Base-by-base conservation (phyloP, 2,113 vertebrate species). In the Hassar affinis region DNA sequence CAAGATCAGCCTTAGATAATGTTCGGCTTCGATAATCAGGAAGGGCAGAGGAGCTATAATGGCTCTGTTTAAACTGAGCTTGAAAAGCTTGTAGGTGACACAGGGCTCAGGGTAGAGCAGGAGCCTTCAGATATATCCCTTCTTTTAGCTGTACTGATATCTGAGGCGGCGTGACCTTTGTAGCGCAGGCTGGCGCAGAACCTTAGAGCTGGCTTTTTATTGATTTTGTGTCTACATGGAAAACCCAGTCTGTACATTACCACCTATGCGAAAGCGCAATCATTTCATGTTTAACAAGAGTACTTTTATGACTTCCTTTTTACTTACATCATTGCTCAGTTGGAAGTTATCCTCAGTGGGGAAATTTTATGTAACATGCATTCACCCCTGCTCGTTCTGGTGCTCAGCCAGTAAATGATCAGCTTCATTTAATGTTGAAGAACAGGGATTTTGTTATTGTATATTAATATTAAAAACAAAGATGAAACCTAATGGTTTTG, bases 161-260 rank as follows among this genome's bases (percentile, higher is more conserved):
- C n/a, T 61, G 45, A 51, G 61, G 47, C 61, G 54, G 17, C 4
- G 0, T 54, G 74, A 82, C 69, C 80, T 77, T 62, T 35, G 33
- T 49, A 64, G 47, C 20, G 35, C 27, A 15, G 25, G n/a, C 51
- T n/a, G 18, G 18, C n/a, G 8, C 20, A 33, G n/a, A 71, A 30
- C 6, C 51, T 69, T 56, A n/a, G 33, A 81, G 35, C 11, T 38
- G 1, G 15, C 52, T 83, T 81, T 64, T 42, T 59, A 83, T 64
- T 27, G 18, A 83, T 76, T 76, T 64, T 17, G 45, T 0, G 17
- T 33, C 49, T 64, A 66, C 47, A 83, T 62, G 47, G 38, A 61
- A 52, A 11, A 12, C 47, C 74, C 49, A 15, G 42, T 54, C 45
- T 51, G 38, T 77, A 54, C 14, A 17, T 49, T 52, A 38, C 20